Evolutionary conservation across 2,797 vertebrate genomes (phyloP), one percentile per base, ranked within the genome.

Genomic region (Myoxocephalus aenaeus): DNA sequence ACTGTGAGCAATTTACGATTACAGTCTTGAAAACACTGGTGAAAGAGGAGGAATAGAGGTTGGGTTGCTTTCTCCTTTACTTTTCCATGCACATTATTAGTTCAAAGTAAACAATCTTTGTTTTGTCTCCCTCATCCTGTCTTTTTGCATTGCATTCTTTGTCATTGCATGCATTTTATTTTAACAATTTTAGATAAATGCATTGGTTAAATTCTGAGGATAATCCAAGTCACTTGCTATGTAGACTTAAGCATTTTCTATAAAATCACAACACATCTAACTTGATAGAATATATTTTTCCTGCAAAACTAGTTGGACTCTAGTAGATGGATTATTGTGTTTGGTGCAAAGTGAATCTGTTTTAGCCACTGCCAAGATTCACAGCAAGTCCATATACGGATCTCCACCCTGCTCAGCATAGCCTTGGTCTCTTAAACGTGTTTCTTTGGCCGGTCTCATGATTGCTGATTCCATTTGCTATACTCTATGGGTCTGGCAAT

Each of bases 381-480:
- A 50, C 50, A 68, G 66, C 2, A 8, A 66, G 64, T 57, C 56
- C 68, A 65, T 61, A 57, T 66, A 85, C n/a, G 3, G 48, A 81
- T 87, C 77, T 77, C 48, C 22, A n/a, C 63, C 57, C 56, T 54
- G 27, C 79, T 78, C 80, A 44, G 65, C 61, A 57, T n/a, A 8
- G 69, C 75, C 53, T 79, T 22, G 73, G 61, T 63, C 64, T 80
- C 63, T 66, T 80, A 51, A 87, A 91, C 73, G 78, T 65, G 91
- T 90, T 88, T 81, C 56, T 73, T 82, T 76, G 62, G 59, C 77
- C 46, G 54, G 83, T 75, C 65, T 87, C 56, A 59, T 73, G 50
- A 86, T 67, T 70, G 29, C 53, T 85, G 68, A 90, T 86, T 87
- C 64, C 34, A 86, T 92, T 87, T 82, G 25, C 75, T 48, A n/a